Evolutionary conservation across 1,140 invertebrate genomes (phyloP).

Genomic region (Hyphantria cunea): DNA sequence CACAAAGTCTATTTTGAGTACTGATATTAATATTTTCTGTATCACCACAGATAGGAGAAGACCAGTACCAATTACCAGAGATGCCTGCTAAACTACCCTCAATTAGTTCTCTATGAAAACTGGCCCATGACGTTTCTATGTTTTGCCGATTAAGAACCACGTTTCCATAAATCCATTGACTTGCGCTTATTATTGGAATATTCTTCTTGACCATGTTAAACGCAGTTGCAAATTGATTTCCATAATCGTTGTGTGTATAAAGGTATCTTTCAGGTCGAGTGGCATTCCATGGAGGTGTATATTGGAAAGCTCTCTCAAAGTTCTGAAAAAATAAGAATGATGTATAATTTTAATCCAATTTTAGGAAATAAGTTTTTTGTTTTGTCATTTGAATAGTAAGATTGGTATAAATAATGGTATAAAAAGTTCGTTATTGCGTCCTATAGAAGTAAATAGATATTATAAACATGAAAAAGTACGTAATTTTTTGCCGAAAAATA

Average conservation of each 20-base stretch:
- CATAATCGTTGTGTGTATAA: constrained; percentile 58
- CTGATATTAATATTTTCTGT: constrained; percentile 49
- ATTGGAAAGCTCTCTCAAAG: constrained; percentile 54
- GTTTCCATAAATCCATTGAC: constrained; percentile 53
- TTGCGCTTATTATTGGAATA: constrained; percentile 47
- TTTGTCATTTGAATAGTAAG: too few species aligned
- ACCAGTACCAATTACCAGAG: constrained; percentile 69
- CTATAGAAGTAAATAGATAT: too few species aligned
- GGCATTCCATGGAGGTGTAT: constrained; percentile 63
- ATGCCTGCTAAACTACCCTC: constrained; percentile 62
- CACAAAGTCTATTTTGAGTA: constrained; percentile 54
- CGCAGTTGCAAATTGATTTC: constrained; percentile 50
- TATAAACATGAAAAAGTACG: neutral
- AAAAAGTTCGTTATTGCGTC: too few species aligned
- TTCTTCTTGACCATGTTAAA: constrained; percentile 37
- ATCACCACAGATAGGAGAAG: constrained; percentile 69
- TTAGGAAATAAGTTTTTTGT: too few species aligned
- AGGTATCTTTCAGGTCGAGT: constrained; percentile 46
- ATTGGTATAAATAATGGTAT: too few species aligned
- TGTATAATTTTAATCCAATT: too few species aligned
- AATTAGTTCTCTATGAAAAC: constrained; percentile 54
- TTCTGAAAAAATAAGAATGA: constrained; percentile 46
- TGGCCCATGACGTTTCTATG: constrained; percentile 58
- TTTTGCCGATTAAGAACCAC: constrained; percentile 60
- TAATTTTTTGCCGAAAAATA: neutral